Base-by-base conservation (phyloP, 2,797 vertebrate genomes). In the Lagocephalus sceleratus region DNA sequence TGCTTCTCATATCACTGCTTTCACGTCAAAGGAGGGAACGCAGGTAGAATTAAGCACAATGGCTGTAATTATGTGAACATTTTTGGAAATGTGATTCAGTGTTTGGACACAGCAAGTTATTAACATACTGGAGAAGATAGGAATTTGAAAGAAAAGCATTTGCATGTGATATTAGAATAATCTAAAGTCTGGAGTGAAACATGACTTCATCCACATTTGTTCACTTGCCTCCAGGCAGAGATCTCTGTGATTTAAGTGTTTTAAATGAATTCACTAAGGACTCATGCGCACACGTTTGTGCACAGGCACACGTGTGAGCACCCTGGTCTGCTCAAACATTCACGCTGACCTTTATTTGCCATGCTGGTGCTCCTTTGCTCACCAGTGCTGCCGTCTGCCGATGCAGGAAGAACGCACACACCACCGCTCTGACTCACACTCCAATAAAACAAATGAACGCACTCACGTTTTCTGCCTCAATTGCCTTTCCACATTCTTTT, bases 1-100 rank as follows among this genome's bases (percentile, higher is more conserved):
- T 73, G 71, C 70, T 76, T 67, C 54, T 60, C 47, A 8, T 70
- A 54, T 44, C 38, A 55, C 71, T 63, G 76, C 74, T 55, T 56
- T 55, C 29, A 11, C 29, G 29, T 11, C 29, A 10, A 8, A 3
- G 20, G 47, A 39, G 62, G 49, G 44, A 42, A 39, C 38, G n/a
- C n/a, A 73, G 32, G 47, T 63, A 44, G 25, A 29, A 44, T 49
- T 19, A 20, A 19, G 17, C 12, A 44, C 50, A 50, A 60, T 22
- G 46, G 6, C 23, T 20, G 48, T 51, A 41, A 40, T 65, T 71
- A 57, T 46, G 16, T 2, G 15, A 40, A 17, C 5, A 20, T 0
- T 2, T 44, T 35, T 16, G 15, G 39, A 40, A 65, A 40, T 9
- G 3, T 19, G 17, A 46, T 51, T 23, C 12, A 44, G 54, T 54